A percentile compares a stretch with the other conserved stretches of the same genome.
phyloP scores from a whole-genome alignment of 2,797 vertebrate species.

The Sandelia bainsii region DNA sequence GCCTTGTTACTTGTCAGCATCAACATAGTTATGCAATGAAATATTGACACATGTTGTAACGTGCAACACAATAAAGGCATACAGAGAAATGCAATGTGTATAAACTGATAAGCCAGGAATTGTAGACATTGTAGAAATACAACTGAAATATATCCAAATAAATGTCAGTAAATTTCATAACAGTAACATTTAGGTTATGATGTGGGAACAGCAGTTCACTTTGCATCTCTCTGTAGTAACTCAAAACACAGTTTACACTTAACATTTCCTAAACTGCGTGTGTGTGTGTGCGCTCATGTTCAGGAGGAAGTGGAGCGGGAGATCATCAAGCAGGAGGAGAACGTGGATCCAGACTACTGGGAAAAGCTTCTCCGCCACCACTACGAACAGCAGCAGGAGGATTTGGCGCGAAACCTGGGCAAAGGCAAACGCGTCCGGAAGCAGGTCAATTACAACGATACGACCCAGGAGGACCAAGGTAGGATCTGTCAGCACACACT shows the following conservation, averaged over 20 bases:
- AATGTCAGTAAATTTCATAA: not conserved
- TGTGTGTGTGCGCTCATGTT: not conserved
- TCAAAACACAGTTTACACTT: not conserved
- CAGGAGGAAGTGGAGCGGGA: conserved; percentile 98
- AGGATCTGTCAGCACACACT: conserved; percentile 29
- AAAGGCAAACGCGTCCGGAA: conserved; percentile 98
- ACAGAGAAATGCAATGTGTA: not conserved
- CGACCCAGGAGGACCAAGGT: conserved; percentile 99
- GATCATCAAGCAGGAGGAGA: conserved; percentile 99
- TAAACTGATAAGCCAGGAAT: not conserved
- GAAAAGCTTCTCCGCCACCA: conserved; percentile 98
- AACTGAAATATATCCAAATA: not conserved
- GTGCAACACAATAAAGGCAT: not conserved
- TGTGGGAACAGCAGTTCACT: not conserved
- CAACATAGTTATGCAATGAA: conserved; percentile 2
- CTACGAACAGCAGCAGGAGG: conserved; percentile 98
- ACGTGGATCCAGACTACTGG: conserved; percentile 99
- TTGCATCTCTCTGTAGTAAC: not conserved
- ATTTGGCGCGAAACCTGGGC: conserved; percentile 95
- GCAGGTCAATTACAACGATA: conserved; percentile 99
- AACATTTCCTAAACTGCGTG: not conserved
- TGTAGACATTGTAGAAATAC: not conserved
- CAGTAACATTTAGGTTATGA: not conserved
- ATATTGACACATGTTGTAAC: not conserved
- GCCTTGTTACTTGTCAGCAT: not conserved